phyloP scores from a whole-genome alignment of 2,888 invertebrate genomes.

The Yponomeuta plumbellus region DNA sequence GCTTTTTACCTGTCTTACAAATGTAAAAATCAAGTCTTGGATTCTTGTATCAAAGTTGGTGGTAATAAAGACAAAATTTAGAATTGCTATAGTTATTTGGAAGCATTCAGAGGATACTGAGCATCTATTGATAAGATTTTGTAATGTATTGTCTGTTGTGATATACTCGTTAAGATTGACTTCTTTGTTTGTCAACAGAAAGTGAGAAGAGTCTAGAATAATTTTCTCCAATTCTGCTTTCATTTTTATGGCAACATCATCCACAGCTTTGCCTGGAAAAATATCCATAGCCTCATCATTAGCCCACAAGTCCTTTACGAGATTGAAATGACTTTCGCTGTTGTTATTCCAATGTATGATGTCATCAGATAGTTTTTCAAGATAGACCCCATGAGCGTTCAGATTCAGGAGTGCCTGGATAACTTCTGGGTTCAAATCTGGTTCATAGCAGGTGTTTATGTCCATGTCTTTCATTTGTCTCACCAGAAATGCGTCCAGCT shows the following conservation, averaged over 20 bases:
- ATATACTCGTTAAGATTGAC: conserved; percentile 33
- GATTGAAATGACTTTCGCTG: conserved; percentile 30
- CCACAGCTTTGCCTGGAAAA: conserved; percentile 24
- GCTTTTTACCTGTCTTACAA: conserved; percentile 40
- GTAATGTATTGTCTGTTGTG: conserved; percentile 27
- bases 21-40: conserved; percentile 39
- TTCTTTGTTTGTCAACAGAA: conserved; percentile 31
- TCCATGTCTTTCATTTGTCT: conserved; percentile 41
- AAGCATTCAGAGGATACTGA: conserved; percentile 49
- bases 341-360: conserved; percentile 42
- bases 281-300: conserved; percentile 24
- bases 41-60: conserved; percentile 43
- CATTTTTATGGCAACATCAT: conserved; percentile 50
- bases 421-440: conserved; percentile 46
- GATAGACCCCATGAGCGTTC: conserved; percentile 32
- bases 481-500: conserved; percentile 51
- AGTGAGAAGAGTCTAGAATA: conserved; percentile 36
- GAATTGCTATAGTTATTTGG: conserved; percentile 48
- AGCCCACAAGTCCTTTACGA: conserved; percentile 48
- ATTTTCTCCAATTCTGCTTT: conserved; percentile 49
- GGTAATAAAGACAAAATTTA: conserved; percentile 49
- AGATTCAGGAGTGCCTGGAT: conserved; percentile 56
- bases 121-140: conserved; percentile 39
- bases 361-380: conserved; percentile 36
- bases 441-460: conserved; percentile 34